phyloP scores from a whole-genome alignment of 2,113 vertebrate species.

The Machaerirhynchus nigripectus region DNA sequence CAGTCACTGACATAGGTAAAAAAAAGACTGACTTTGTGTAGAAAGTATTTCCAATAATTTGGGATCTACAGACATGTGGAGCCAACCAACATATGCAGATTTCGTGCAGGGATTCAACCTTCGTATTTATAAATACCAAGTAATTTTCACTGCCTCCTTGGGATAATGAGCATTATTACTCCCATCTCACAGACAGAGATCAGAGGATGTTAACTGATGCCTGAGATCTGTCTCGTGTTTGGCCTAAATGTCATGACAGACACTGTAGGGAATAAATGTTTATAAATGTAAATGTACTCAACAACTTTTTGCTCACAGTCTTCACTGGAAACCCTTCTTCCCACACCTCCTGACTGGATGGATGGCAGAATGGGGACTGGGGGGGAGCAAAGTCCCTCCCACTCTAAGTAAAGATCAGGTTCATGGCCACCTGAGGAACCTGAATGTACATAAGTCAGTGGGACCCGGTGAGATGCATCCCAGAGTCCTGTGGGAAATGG shows the following conservation, averaged over 20 bases:
- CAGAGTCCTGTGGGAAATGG: not conserved
- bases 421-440: not conserved
- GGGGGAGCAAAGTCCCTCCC: not conserved
- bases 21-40: not conserved
- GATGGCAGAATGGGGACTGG: not conserved
- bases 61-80: not conserved
- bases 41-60: not conserved
- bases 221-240: not conserved
- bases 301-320: not conserved
- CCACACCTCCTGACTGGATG: not conserved
- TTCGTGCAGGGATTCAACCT: not conserved
- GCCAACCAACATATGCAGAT: not conserved
- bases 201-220: not conserved
- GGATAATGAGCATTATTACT: not conserved
- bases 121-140: not conserved
- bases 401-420: not conserved
- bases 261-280: not conserved
- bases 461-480: accelerated
- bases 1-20: not conserved
- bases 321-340: not conserved
- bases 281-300: not conserved
- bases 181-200: not conserved
- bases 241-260: not conserved
- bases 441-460: not conserved
- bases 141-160: not conserved